Evolutionary conservation across 2,888 invertebrate genomes (phyloP).

Genomic region (Hartigia nigra): DNA sequence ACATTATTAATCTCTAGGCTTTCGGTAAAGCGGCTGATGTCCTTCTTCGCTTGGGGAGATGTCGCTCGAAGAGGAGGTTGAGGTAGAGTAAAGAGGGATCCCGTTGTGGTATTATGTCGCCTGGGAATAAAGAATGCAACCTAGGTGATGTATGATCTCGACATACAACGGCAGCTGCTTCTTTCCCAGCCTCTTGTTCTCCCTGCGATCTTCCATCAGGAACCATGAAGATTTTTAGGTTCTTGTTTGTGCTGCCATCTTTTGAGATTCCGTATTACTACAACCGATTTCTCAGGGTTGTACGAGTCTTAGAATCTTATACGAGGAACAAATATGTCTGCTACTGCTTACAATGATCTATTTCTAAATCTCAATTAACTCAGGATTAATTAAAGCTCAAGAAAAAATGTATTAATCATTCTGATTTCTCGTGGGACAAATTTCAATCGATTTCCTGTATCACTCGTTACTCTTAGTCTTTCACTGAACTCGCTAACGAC

Average conservation of each 20-base stretch:
- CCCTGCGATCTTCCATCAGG: slow-evolving; percentile 5
- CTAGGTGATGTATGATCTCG: slow-evolving; percentile 24
- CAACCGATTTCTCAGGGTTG: neutral
- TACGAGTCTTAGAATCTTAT: neutral
- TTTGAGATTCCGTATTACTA: slow-evolving; percentile 5
- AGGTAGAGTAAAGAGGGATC: slow-evolving; percentile 15
- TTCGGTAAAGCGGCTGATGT: slow-evolving; percentile 21
- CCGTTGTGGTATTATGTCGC: slow-evolving; percentile 36
- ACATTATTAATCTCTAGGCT: slow-evolving; percentile 24
- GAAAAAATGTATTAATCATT: neutral
- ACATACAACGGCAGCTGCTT: slow-evolving; percentile 16
- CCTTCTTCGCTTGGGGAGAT: slow-evolving; percentile 8
- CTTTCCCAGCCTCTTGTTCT: slow-evolving; percentile 17
- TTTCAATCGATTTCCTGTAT: neutral
- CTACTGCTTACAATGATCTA: neutral
- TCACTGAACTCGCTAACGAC: slow-evolving; percentile 28
- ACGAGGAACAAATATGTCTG: neutral
- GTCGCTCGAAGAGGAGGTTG: neutral
- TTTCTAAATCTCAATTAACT: neutral
- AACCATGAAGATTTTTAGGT: slow-evolving; percentile 12
- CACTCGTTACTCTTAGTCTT: neutral
- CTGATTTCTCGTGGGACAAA: neutral
- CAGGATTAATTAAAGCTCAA: neutral
- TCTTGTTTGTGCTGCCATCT: slow-evolving; percentile 52
- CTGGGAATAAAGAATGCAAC: slow-evolving; percentile 35